A percentile compares a stretch with the other conserved stretches of the same genome.
phyloP scores from a whole-genome alignment of 2,888 invertebrate genomes.

The Cheilosia impressa region DNA sequence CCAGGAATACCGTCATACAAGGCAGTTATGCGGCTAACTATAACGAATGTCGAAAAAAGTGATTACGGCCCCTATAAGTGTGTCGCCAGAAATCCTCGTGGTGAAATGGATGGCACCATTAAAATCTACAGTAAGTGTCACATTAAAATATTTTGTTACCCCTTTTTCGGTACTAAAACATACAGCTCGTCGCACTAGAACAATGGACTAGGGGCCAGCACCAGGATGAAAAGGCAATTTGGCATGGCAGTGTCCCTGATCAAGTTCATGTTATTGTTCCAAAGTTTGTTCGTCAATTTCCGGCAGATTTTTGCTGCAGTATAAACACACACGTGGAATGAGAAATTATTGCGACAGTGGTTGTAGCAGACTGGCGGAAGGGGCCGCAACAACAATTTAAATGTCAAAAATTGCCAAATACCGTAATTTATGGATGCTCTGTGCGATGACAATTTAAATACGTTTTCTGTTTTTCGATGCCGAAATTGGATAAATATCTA shows the following conservation, averaged over 20 bases:
- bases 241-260: slow-evolving; percentile 21
- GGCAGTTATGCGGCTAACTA: slow-evolving; percentile 93
- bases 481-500: slow-evolving; percentile 31
- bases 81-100: slow-evolving; percentile 93
- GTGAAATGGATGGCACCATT: slow-evolving; percentile 95
- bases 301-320: slow-evolving; percentile 22
- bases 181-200: slow-evolving; percentile 21
- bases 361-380: neutral
- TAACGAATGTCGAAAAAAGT: slow-evolving; percentile 89
- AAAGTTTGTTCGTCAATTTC: slow-evolving; percentile 32
- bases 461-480: slow-evolving; percentile 33
- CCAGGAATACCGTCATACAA: slow-evolving; percentile 91
- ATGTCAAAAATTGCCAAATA: slow-evolving; percentile 66
- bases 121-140: slow-evolving; percentile 92
- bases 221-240: slow-evolving; percentile 42
- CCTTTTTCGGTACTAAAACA: slow-evolving; percentile 25
- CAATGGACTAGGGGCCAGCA: slow-evolving; percentile 27
- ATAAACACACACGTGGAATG: neutral
- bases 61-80: slow-evolving; percentile 96
- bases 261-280: slow-evolving; percentile 48
- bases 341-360: slow-evolving; percentile 17
- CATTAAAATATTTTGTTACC: slow-evolving; percentile 70
- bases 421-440: slow-evolving; percentile 45
- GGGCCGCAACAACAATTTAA: slow-evolving; percentile 18
- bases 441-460: slow-evolving; percentile 71